Percentiles rank a stretch among this genome's conserved stretches.
Conservation (phyloP, 64 coral and sea anemone species). For the Stylophora pistillata region DNA sequence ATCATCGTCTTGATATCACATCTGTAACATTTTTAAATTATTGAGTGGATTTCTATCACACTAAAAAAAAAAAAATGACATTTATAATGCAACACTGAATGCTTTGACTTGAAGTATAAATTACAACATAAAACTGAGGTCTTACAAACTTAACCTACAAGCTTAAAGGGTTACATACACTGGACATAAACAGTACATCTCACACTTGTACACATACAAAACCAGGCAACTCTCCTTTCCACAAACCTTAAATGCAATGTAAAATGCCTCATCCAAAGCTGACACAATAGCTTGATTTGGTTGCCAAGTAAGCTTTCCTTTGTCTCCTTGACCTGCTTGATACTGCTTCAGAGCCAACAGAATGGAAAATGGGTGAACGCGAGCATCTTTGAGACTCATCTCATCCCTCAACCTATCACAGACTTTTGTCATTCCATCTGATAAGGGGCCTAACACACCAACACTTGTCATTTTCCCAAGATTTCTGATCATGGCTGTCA, state of each 20-base stretch:
- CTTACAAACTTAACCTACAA: too few species aligned
- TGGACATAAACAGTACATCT: too few species aligned
- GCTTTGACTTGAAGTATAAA: too few species aligned
- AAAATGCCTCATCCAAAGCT: constrained; percentile 85
- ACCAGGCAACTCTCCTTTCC: neutral
- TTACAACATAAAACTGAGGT: too few species aligned
- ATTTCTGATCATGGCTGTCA: constrained; percentile 98
- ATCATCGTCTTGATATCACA: too few species aligned
- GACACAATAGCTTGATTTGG: constrained; percentile 61
- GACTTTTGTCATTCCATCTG: constrained; percentile 54
- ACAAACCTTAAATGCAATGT: constrained; percentile 89
- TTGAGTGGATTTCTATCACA: too few species aligned
- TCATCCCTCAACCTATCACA: constrained; percentile 38
- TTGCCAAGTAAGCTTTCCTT: constrained; percentile 72
- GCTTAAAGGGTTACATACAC: too few species aligned
- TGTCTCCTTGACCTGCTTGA: constrained; percentile 73
- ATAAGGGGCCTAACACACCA: constrained; percentile 43
- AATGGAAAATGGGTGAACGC: constrained; percentile 90
- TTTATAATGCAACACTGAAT: too few species aligned
- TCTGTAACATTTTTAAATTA: too few species aligned
- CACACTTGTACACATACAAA: too few species aligned
- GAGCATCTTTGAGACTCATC: constrained; percentile 54
- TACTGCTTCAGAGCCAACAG: constrained; percentile 84
- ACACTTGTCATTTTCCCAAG: constrained; percentile 91
- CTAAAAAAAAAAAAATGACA: too few species aligned